Percentiles rank a stretch among this genome's conserved stretches.
Conservation (phyloP, 2,888 invertebrate genomes). For the Pterostichus niger region DNA sequence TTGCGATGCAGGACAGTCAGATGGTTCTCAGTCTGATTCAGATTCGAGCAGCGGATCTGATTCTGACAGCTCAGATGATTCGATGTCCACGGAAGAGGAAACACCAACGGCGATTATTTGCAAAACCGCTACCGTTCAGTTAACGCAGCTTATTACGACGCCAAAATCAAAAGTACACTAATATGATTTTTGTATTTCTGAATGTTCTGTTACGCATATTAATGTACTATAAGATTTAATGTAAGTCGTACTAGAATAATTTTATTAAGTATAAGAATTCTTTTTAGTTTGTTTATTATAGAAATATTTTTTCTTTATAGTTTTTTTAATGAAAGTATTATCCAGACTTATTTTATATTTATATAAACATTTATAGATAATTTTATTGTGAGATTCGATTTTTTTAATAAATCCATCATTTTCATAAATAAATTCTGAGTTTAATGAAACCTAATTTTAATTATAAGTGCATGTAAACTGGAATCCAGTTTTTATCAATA, state of each 20-base stretch:
- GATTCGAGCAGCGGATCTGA: constrained; percentile 77
- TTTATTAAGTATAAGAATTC: background rate
- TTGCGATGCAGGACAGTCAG: constrained; percentile 78
- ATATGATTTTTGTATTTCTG: constrained; percentile 12
- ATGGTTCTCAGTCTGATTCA: constrained; percentile 78
- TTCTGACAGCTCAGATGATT: constrained; percentile 74
- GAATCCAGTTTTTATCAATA: too few relatives aligned
- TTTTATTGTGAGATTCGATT: constrained; percentile 13
- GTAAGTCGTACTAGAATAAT: constrained; percentile 26
- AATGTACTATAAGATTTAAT: constrained; percentile 9
- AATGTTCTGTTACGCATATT: background rate
- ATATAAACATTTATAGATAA: constrained; percentile 26
- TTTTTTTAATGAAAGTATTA: constrained; percentile 36
- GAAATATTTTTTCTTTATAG: background rate
- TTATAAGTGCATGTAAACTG: too few relatives aligned
- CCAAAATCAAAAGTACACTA: constrained; percentile 53
- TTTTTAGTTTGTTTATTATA: background rate
- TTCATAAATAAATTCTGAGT: background rate
- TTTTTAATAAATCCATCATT: constrained; percentile 4
- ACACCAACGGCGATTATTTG: background rate
- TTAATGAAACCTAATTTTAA: background rate
- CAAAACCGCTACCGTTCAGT: constrained; percentile 66
- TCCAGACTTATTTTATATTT: constrained; percentile 30
- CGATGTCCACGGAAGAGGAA: constrained; percentile 70
- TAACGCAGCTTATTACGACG: constrained; percentile 34